Percentiles rank a stretch among this genome's conserved stretches.
These are phyloP conservation scores for Andrena cerasifolii DNA, from an alignment of 1,140 invertebrate genomes.

Conservation along the genomic window DNA sequence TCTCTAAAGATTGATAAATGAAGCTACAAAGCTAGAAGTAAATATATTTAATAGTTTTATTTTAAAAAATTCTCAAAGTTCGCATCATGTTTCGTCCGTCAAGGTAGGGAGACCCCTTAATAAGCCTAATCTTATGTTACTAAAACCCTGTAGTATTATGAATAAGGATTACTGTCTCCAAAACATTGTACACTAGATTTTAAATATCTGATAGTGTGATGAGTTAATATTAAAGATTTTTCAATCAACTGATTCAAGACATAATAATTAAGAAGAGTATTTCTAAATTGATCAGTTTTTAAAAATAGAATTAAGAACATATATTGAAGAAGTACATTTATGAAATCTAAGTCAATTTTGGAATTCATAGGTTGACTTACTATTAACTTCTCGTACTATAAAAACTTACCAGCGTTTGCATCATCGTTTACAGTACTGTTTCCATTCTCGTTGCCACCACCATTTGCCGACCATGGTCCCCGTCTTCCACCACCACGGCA, in stretches of 20 bases:
- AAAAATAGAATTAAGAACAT: no score
- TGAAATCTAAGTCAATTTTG: not conserved
- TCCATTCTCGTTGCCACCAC: not conserved
- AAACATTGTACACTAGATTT: not conserved
- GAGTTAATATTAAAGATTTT: no score
- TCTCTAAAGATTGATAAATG: no score
- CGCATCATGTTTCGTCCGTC: no score
- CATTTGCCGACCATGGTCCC: not conserved
- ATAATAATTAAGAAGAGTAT: no score
- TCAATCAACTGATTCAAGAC: not conserved
- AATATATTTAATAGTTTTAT: no score
- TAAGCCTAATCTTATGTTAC: not conserved
- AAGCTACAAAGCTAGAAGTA: no score
- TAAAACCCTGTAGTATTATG: not conserved
- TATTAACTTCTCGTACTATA: not conserved
- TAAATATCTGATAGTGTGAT: not conserved
- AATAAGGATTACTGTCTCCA: not conserved
- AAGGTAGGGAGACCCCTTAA: no score
- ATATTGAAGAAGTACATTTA: not conserved
- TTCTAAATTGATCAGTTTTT: not conserved
- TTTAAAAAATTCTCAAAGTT: no score
- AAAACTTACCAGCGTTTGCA: not conserved
- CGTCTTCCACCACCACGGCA: conserved; percentile 12
- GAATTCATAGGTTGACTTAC: not conserved
- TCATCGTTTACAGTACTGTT: not conserved